Evolutionary conservation across 2,113 vertebrate genomes (phyloP).

Genomic region (Indri indri): DNA sequence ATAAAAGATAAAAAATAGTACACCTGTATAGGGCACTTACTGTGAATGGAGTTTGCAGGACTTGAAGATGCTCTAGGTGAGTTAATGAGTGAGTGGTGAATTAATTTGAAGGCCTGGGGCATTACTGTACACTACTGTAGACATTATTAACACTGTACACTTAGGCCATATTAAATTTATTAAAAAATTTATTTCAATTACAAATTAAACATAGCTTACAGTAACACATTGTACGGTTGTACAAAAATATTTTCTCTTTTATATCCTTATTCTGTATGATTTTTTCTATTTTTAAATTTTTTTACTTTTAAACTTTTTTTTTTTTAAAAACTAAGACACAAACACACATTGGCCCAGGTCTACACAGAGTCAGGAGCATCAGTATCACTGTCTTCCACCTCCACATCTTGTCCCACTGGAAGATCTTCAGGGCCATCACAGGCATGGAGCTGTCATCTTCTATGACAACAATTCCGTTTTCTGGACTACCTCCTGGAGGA

Average conservation of each 20-base stretch:
- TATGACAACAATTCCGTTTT: neutral
- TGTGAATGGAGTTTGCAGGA: neutral
- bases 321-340: neutral
- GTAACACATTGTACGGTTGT: neutral
- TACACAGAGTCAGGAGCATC: neutral
- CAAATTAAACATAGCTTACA: neutral
- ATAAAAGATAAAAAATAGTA: neutral
- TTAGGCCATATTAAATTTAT: neutral
- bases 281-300: neutral
- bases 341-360: neutral
- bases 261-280: neutral
- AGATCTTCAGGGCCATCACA: neutral
- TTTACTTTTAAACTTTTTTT: neutral
- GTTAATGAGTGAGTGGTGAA: neutral
- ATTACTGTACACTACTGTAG: neutral
- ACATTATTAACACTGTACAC: neutral
- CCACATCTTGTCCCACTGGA: neutral
- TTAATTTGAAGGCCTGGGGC: neutral
- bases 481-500: neutral
- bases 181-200: neutral
- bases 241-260: neutral
- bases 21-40: neutral
- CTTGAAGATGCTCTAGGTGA: neutral
- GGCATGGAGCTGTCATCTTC: neutral
- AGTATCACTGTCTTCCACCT: neutral